phyloP scores from a whole-genome alignment of 2,113 vertebrate species.

The Psittacara wagleri region DNA sequence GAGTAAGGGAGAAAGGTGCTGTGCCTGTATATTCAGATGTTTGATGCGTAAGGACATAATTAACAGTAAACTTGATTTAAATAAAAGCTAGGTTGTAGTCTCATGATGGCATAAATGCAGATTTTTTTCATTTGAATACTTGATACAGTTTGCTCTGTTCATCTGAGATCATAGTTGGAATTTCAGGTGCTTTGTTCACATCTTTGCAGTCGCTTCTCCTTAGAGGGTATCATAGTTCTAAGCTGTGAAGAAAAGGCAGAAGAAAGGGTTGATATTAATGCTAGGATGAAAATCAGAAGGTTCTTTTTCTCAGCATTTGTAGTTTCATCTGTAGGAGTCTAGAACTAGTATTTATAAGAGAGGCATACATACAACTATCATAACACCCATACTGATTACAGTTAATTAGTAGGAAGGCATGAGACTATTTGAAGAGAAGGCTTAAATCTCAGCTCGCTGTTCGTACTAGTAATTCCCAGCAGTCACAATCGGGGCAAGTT shows the following conservation, averaged over 20 bases:
- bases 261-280: background rate
- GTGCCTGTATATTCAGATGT: background rate
- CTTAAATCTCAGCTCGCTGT: background rate
- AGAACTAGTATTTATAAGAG: background rate
- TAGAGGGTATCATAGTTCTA: background rate
- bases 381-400: background rate
- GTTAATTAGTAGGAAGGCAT: background rate
- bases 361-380: accelerated
- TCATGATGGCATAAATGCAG: background rate
- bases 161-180: background rate
- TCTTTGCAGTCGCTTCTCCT: background rate
- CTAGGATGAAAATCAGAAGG: background rate
- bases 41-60: background rate
- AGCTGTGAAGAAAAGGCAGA: background rate
- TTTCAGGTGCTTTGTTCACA: background rate
- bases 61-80: background rate
- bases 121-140: background rate
- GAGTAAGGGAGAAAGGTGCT: background rate
- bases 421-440: background rate
- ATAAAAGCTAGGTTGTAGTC: background rate
- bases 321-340: background rate
- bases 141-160: background rate
- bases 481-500: background rate
- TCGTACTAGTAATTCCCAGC: background rate
- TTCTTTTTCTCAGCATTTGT: background rate